phyloP scores from a whole-genome alignment of 2,888 invertebrate genomes.

The Drosophila algonquin region DNA sequence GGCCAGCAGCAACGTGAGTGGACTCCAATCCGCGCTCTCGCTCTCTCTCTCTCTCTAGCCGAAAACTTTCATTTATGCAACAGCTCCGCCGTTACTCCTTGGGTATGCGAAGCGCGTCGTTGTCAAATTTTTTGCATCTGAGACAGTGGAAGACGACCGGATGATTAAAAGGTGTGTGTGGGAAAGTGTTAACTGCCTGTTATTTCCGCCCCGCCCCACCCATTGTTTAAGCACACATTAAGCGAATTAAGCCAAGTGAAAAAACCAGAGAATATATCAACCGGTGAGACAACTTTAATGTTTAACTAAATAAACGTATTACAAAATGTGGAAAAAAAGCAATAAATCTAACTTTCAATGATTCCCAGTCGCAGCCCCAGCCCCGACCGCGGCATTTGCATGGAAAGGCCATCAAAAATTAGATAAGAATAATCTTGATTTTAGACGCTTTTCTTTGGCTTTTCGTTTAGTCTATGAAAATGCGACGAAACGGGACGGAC shows the following conservation, averaged over 20 bases:
- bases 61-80: slow-evolving; percentile 57
- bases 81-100: slow-evolving; percentile 32
- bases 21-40: neutral
- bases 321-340: neutral
- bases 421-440: slow-evolving; percentile 48
- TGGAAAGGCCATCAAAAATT: slow-evolving; percentile 17
- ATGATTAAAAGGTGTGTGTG: slow-evolving; percentile 14
- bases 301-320: slow-evolving; percentile 4
- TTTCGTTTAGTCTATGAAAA: neutral
- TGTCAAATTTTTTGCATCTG: slow-evolving; percentile 1
- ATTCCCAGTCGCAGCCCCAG: neutral
- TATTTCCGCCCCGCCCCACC: neutral
- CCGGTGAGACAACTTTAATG: neutral
- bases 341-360: slow-evolving; percentile 18
- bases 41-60: slow-evolving; percentile 20
- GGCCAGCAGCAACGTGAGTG: neutral
- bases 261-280: neutral
- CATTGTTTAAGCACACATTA: slow-evolving; percentile 11
- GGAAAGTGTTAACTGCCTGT: slow-evolving; percentile 10
- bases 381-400: neutral
- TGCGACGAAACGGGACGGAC: neutral
- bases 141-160: slow-evolving; percentile 11
- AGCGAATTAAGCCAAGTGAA: neutral
- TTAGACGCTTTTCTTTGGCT: slow-evolving; percentile 17
- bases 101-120: slow-evolving; percentile 23